A percentile compares a stretch with the other conserved stretches of the same genome.
Evolutionary conservation across 2,888 invertebrate species (phyloP).

Genomic region (Maniola hyperantus): DNA sequence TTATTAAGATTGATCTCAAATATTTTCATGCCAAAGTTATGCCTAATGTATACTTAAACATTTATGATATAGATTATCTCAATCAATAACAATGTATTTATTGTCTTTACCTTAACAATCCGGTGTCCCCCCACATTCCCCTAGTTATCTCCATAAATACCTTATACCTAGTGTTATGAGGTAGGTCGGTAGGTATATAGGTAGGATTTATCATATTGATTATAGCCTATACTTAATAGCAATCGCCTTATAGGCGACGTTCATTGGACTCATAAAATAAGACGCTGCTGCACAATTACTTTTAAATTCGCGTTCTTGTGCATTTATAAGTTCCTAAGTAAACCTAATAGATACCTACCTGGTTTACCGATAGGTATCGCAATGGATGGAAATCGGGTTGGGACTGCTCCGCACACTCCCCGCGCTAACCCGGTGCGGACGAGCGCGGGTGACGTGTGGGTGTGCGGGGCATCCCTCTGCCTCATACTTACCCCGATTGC

Average conservation of each 20-base stretch:
- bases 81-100: background rate
- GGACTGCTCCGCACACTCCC: too few relatives aligned
- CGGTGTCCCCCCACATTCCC: background rate
- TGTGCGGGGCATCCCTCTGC: too few relatives aligned
- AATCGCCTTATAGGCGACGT: too few relatives aligned
- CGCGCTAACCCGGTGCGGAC: too few relatives aligned
- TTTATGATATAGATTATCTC: background rate
- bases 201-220: too few relatives aligned
- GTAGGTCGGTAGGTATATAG: background rate
- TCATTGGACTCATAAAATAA: slow-evolving; percentile 9
- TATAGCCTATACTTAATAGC: too few relatives aligned
- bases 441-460: too few relatives aligned
- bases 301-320: slow-evolving; percentile 2
- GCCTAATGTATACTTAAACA: background rate
- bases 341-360: too few relatives aligned
- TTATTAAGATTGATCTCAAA: slow-evolving; percentile 2
- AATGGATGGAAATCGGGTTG: too few relatives aligned
- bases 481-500: too few relatives aligned
- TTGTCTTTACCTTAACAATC: background rate
- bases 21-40: background rate
- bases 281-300: background rate
- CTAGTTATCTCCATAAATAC: too few relatives aligned
- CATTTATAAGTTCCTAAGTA: background rate
- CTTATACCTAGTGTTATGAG: too few relatives aligned
- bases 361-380: background rate